A percentile compares a stretch with the other conserved stretches of the same genome.
phyloP scores from a whole-genome alignment of 2,888 invertebrate species.

The Byasa hedistus region DNA sequence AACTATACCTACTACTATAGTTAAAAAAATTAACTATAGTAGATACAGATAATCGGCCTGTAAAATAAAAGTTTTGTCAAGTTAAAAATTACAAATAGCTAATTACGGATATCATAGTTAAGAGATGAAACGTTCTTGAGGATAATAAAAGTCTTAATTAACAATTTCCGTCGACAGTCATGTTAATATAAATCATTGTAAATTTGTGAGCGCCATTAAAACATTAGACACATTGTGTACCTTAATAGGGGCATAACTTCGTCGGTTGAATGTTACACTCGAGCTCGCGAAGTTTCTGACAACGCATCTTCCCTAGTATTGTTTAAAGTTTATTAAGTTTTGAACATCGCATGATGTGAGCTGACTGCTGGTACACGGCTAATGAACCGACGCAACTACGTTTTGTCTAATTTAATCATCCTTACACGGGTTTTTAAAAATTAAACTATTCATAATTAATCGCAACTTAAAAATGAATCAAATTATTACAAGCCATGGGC shows the following conservation, averaged over 20 bases:
- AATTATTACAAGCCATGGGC: background rate
- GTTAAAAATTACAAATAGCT: background rate
- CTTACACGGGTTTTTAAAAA: background rate
- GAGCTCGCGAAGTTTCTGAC: constrained; percentile 67
- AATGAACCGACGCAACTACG: constrained; percentile 45
- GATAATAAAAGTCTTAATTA: too few relatives aligned
- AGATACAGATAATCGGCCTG: too few relatives aligned
- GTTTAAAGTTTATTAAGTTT: constrained; percentile 77
- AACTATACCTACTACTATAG: too few relatives aligned
- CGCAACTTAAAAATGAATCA: background rate
- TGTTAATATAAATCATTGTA: constrained; percentile 27
- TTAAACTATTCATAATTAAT: background rate
- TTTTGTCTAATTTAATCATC: constrained; percentile 27
- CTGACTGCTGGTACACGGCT: constrained; percentile 51
- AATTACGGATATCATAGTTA: too few relatives aligned
- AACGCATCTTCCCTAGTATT: constrained; percentile 71
- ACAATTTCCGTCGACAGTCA: constrained; percentile 13
- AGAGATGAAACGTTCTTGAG: too few relatives aligned
- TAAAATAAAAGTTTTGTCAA: background rate
- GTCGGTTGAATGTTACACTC: constrained; percentile 61
- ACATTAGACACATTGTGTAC: constrained; percentile 64
- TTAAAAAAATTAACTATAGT: too few relatives aligned
- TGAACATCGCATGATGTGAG: constrained; percentile 69
- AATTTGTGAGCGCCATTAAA: constrained; percentile 42
- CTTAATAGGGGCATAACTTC: constrained; percentile 65